These are phyloP conservation scores for Poeciliopsis paucimaculata DNA, from an alignment of 2,797 vertebrate species.

Conservation along the genomic window DNA sequence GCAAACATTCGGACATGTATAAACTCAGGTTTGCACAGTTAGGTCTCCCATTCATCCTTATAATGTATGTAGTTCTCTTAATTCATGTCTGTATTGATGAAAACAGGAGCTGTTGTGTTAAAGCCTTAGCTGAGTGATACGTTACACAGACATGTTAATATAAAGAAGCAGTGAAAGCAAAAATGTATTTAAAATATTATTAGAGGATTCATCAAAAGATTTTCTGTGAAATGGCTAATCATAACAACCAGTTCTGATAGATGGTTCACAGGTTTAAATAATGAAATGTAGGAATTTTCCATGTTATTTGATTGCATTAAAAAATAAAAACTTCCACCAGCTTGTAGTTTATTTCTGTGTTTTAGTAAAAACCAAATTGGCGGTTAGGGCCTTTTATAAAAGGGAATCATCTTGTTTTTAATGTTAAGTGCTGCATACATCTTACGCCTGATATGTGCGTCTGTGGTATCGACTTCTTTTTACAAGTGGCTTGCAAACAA, in stretches of 20 bases:
- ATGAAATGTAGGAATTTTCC: background rate
- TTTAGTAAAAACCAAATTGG: background rate
- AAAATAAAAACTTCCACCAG: background rate
- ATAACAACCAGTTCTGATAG: background rate
- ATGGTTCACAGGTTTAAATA: background rate
- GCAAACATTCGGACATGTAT: background rate
- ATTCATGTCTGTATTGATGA: background rate
- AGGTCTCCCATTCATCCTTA: background rate
- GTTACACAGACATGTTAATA: background rate
- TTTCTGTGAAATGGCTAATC: background rate
- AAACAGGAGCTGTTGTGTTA: background rate
- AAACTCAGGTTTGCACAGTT: background rate
- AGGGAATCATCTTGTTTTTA: background rate
- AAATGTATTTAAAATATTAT: background rate
- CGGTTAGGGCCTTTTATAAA: background rate
- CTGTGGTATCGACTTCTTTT: background rate
- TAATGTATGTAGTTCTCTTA: background rate
- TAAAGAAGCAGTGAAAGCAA: background rate
- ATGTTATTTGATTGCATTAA: background rate
- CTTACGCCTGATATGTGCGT: background rate
- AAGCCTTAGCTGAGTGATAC: background rate
- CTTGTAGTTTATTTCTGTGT: background rate
- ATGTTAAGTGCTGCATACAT: background rate
- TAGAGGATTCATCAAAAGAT: background rate
- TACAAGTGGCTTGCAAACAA: background rate